Conservation (phyloP, 2,888 invertebrate species). For the Fragum whitleyi region DNA sequence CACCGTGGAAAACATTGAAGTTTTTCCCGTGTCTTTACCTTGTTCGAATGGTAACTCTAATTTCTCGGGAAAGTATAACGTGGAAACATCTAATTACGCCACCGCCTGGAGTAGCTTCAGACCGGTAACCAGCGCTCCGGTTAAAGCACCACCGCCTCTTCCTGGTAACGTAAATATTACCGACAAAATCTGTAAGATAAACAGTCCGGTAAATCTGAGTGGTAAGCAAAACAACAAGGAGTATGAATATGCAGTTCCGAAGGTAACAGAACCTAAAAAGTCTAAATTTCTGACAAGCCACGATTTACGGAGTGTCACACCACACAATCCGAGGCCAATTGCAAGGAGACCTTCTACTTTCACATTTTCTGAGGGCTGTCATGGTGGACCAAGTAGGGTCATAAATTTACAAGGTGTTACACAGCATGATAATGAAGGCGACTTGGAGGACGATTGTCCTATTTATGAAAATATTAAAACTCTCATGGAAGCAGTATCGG, state of each 20-base stretch:
- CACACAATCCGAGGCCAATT: too few species aligned
- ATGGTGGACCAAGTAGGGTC: not conserved
- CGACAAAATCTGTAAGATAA: too few species aligned
- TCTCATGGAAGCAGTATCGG: slow-evolving; percentile 47
- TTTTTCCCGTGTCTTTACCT: slow-evolving; percentile 37
- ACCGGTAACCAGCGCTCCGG: slow-evolving; percentile 52
- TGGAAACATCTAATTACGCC: slow-evolving; percentile 36
- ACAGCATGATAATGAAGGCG: slow-evolving; percentile 33
- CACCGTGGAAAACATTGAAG: not conserved
- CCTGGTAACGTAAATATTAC: slow-evolving; percentile 18
- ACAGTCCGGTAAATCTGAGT: too few species aligned
- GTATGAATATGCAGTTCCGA: slow-evolving; percentile 62
- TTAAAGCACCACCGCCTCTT: slow-evolving; percentile 55
- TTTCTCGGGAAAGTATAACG: not conserved
- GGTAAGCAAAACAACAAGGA: slow-evolving; percentile 13
- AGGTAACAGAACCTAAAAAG: slow-evolving; percentile 9
- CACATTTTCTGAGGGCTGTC: slow-evolving; percentile 58
- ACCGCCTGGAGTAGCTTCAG: slow-evolving; percentile 32
- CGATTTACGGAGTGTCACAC: not conserved
- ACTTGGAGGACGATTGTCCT: slow-evolving; percentile 35
- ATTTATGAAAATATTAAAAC: slow-evolving; percentile 67
- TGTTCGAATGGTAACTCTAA: slow-evolving; percentile 50
- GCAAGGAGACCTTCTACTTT: slow-evolving; percentile 62
- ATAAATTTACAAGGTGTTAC: too few species aligned
- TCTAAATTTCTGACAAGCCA: not conserved